Evolutionary conservation across 1,140 invertebrate species (phyloP).

Genomic region (Diorhabda carinulata): DNA sequence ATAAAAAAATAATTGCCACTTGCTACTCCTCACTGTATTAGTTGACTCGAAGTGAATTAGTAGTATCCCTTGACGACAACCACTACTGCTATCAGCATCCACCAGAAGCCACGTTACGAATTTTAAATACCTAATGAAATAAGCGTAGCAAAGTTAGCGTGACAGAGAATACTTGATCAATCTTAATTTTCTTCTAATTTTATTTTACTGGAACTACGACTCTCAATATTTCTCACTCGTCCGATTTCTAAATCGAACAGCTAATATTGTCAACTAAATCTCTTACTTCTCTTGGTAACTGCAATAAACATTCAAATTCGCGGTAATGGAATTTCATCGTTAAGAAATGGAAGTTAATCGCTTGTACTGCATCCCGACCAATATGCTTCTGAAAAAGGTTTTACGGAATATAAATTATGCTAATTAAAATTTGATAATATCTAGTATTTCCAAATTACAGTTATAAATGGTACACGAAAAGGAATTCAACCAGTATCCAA

Average conservation of each 20-base stretch:
- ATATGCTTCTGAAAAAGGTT: neutral
- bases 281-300: neutral
- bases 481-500: no score
- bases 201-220: neutral
- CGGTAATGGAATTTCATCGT: neutral
- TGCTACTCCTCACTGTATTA: no score
- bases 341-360: neutral
- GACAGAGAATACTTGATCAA: constrained; percentile 2
- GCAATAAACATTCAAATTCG: neutral
- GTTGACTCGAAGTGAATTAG: no score
- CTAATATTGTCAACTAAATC: constrained; percentile 2
- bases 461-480: no score
- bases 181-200: constrained; percentile 3
- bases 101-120: neutral
- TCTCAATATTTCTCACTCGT: neutral
- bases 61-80: no score
- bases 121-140: neutral
- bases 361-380: neutral
- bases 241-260: neutral
- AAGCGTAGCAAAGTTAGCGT: constrained; percentile 1
- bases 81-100: no score
- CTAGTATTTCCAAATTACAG: no score
- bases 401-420: no score
- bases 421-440: no score
- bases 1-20: no score